Percentiles rank a stretch among this genome's conserved stretches.
Conservation (phyloP, 2,797 vertebrate species). For the Brachyalestes nurse region DNA sequence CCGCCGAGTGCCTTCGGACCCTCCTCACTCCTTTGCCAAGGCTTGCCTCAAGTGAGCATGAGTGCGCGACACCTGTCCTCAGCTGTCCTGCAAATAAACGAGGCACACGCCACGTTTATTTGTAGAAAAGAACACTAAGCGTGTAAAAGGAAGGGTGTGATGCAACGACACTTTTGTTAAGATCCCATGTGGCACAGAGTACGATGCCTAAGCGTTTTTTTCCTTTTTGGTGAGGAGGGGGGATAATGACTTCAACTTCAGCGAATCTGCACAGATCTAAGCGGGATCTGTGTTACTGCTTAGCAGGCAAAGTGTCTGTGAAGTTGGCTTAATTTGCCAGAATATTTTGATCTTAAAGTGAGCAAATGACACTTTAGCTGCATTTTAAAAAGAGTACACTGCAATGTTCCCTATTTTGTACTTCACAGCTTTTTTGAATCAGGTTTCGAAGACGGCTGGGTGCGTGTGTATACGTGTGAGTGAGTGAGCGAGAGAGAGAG, state of each 20-base stretch:
- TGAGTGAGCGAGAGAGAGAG: too few relatives aligned
- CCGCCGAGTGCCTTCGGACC: conserved; percentile 4
- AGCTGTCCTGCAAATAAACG: background rate
- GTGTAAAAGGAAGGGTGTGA: background rate
- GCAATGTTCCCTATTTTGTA: conserved; percentile 8
- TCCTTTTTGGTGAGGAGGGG: background rate
- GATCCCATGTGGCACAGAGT: background rate
- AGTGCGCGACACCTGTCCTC: background rate
- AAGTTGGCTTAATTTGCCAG: background rate
- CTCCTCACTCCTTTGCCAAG: background rate
- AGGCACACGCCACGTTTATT: background rate
- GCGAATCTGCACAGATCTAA: background rate
- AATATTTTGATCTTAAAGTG: conserved; percentile 30
- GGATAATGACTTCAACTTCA: conserved; percentile 1
- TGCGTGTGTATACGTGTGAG: too few relatives aligned
- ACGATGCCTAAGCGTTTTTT: background rate
- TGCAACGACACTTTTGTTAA: background rate
- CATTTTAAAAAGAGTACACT: conserved; percentile 6
- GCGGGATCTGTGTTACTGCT: background rate
- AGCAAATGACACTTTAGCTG: conserved; percentile 21
- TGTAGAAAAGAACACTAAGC: background rate
- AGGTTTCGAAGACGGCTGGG: background rate
- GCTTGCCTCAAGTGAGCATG: background rate
- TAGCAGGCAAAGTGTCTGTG: background rate
- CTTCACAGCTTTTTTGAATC: conserved; percentile 18